Conservation (phyloP, 2,797 vertebrate species). For the Lutjanus campechanus region DNA sequence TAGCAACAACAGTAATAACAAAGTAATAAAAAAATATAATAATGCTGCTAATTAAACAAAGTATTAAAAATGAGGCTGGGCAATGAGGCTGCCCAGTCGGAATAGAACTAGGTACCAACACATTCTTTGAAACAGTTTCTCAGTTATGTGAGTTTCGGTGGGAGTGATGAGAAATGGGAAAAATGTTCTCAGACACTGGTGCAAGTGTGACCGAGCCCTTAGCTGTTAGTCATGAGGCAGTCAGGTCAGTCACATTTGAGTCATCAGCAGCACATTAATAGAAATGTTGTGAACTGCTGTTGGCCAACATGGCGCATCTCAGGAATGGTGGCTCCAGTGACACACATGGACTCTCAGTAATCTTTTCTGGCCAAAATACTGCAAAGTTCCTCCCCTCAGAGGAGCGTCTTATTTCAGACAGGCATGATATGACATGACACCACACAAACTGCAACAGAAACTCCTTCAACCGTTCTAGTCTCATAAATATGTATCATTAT, state of each 20-base stretch:
- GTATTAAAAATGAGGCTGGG: no score
- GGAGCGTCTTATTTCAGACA: not conserved
- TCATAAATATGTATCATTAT: not conserved
- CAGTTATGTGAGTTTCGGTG: not conserved
- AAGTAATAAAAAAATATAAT: no score
- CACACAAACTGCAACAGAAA: no score
- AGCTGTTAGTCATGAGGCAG: slow-evolving; percentile 1
- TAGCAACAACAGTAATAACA: no score
- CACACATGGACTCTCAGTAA: not conserved
- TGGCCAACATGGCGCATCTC: rapidly evolving
- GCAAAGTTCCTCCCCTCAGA: not conserved
- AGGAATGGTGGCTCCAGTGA: not conserved
- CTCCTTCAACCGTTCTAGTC: no score
- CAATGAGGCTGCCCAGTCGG: not conserved
- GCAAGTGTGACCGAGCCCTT: not conserved
- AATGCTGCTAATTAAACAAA: no score
- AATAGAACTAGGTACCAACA: not conserved
- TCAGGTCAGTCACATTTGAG: not conserved
- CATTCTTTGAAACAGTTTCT: not conserved
- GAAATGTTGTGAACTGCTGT: not conserved
- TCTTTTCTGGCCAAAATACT: not conserved
- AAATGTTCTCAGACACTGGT: not conserved
- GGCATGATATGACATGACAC: no score
- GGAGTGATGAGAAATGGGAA: not conserved
- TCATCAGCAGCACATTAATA: not conserved